Evolutionary conservation across 1,140 invertebrate species (phyloP).

Genomic region (Lepeophtheirus salmonis): DNA sequence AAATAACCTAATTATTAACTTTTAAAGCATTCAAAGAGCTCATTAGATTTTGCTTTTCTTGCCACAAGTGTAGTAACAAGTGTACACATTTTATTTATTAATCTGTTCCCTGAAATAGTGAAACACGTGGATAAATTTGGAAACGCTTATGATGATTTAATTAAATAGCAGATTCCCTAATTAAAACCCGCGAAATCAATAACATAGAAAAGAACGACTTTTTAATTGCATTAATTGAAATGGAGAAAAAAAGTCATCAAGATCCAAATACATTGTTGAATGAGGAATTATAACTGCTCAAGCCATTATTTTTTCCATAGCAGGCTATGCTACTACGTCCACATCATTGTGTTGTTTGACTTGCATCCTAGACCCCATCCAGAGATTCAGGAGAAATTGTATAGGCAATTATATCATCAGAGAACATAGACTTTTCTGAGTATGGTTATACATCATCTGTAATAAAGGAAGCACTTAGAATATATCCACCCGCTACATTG

Average conservation of each 20-base stretch:
- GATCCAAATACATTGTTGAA: background rate
- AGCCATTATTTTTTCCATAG: background rate
- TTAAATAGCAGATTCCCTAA: background rate
- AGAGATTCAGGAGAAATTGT: background rate
- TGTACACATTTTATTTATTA: background rate
- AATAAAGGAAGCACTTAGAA: slow-evolving; percentile 48
- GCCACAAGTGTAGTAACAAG: background rate
- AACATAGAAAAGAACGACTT: background rate
- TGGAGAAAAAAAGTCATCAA: background rate
- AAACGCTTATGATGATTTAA: background rate
- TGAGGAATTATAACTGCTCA: background rate
- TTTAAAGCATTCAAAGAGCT: background rate
- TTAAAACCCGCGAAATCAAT: background rate
- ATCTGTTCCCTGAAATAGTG: background rate
- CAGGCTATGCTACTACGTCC: slow-evolving; percentile 7
- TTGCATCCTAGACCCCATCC: background rate
- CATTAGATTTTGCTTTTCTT: background rate
- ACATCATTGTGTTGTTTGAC: background rate
- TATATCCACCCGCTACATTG: slow-evolving; percentile 59
- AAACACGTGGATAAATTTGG: background rate
- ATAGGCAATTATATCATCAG: background rate
- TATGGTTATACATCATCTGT: slow-evolving; percentile 31
- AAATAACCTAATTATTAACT: background rate
- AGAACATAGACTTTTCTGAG: background rate
- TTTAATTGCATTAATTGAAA: background rate